Evolutionary conservation across 1,140 invertebrate species (phyloP).

Genomic region (Belonocnema kinseyi): DNA sequence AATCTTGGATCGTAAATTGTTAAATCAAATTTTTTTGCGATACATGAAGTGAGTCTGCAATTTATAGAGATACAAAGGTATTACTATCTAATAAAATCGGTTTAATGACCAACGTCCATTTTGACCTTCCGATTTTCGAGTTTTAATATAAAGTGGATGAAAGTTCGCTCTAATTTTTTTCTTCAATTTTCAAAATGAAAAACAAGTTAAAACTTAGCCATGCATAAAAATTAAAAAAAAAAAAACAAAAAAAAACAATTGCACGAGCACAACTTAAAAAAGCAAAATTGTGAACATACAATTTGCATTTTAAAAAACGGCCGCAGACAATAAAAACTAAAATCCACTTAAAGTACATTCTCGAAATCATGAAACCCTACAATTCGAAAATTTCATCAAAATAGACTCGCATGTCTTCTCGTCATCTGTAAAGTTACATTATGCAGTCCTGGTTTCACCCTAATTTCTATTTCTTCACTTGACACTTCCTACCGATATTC

Average conservation of each 20-base stretch:
- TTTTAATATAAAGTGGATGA: too few relatives aligned
- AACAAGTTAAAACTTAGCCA: slow-evolving; percentile 1
- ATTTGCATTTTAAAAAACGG: slow-evolving; percentile 16
- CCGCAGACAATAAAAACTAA: slow-evolving; percentile 10
- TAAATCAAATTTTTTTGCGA: slow-evolving; percentile 1
- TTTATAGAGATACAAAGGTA: slow-evolving; percentile 4
- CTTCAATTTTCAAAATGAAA: not conserved
- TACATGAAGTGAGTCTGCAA: slow-evolving; percentile 21
- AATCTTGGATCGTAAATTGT: slow-evolving; percentile 19
- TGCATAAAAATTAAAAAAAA: slow-evolving; percentile 14
- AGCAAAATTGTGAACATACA: slow-evolving; percentile 4
- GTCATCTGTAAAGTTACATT: not conserved
- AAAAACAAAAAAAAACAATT: not conserved
- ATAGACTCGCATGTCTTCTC: not conserved
- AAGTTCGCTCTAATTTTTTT: not conserved
- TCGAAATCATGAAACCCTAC: not conserved
- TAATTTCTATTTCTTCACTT: not conserved
- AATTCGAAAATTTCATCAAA: not conserved
- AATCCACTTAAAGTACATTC: slow-evolving; percentile 27
- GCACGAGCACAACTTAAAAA: slow-evolving; percentile 13
- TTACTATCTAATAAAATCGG: not conserved
- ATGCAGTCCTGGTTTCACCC: not conserved
- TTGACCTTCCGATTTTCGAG: not conserved
- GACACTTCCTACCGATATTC: not conserved
- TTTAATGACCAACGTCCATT: not conserved